phyloP scores from a whole-genome alignment of 2,888 invertebrate genomes.

The Panopea generosa region DNA sequence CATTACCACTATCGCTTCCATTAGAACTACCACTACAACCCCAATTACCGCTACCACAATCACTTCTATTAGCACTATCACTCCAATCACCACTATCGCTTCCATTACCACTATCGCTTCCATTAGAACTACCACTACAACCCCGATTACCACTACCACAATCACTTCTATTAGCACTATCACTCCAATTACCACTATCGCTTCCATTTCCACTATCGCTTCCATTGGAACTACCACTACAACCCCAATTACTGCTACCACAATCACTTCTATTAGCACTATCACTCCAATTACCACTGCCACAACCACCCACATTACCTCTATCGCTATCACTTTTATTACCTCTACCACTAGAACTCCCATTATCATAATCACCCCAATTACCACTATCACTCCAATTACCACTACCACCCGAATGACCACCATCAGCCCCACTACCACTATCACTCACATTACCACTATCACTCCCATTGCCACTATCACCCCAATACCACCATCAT shows the following conservation, averaged over 20 bases:
- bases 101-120: neutral
- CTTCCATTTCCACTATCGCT: neutral
- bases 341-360: neutral
- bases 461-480: neutral
- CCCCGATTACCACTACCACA: neutral
- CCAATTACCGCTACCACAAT: conserved; percentile 1
- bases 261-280: neutral
- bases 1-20: no score
- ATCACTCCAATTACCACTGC: neutral
- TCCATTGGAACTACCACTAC: neutral
- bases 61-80: neutral
- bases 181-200: neutral
- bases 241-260: neutral
- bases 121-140: neutral
- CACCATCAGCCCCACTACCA: neutral
- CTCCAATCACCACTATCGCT: neutral
- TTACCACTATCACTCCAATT: neutral
- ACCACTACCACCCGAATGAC: neutral
- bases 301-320: neutral
- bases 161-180: neutral
- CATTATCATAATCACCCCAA: conserved; percentile 1
- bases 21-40: neutral
- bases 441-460: neutral
- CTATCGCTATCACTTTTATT: neutral
- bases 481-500: neutral